A percentile compares a stretch with the other conserved stretches of the same genome.
phyloP scores from a whole-genome alignment of 2,888 invertebrate species.

The Apodemia mormo region DNA sequence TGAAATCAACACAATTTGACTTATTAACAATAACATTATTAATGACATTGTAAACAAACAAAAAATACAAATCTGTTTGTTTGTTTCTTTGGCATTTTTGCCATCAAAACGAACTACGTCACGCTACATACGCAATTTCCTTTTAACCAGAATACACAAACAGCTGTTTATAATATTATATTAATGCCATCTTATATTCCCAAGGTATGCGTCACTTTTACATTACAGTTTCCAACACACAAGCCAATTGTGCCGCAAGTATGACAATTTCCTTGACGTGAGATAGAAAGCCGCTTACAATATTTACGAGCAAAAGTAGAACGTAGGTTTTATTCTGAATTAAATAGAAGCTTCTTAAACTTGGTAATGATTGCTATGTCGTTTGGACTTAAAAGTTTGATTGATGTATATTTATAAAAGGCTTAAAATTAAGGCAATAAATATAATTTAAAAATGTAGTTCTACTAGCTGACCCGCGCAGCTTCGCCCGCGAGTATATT shows the following conservation, averaged over 20 bases:
- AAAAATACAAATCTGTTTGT: no score
- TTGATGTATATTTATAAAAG: neutral
- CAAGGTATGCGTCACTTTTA: neutral
- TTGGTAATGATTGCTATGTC: neutral
- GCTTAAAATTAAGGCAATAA: neutral
- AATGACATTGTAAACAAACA: no score
- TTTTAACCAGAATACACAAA: no score
- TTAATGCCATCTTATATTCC: neutral
- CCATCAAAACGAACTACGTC: no score
- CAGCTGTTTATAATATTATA: no score
- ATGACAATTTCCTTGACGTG: conserved; percentile 30
- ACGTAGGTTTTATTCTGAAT: conserved; percentile 23
- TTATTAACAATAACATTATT: no score
- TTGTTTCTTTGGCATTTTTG: no score
- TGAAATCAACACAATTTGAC: no score
- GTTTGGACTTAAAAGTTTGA: neutral
- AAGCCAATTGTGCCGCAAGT: conserved; percentile 25
- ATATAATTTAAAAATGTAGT: no score
- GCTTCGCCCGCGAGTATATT: no score
- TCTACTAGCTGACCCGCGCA: no score
- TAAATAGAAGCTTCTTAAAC: neutral
- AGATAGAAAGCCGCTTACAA: conserved; percentile 32
- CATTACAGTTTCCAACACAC: conserved; percentile 4
- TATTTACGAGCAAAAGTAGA: conserved; percentile 31
- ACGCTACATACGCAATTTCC: no score